phyloP scores from a whole-genome alignment of 2,797 vertebrate species.

The Micromesistius poutassou region DNA sequence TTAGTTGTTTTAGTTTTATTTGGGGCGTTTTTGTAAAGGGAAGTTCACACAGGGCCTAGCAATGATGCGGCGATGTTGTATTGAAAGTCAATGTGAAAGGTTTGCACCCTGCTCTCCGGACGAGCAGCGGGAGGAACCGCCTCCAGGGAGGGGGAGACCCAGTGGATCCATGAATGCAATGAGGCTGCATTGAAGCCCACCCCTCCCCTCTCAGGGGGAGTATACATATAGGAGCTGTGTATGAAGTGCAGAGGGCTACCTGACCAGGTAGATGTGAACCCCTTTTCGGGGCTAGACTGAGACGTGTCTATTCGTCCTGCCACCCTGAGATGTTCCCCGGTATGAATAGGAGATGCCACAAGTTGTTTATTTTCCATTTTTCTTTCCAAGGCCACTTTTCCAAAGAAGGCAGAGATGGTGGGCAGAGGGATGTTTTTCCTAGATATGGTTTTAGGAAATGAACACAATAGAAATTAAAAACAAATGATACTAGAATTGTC shows the following conservation, averaged over 20 bases:
- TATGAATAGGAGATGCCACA: slow-evolving; percentile 19
- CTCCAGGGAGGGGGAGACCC: slow-evolving; percentile 22
- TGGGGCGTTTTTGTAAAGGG: slow-evolving; percentile 33
- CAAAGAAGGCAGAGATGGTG: slow-evolving; percentile 60
- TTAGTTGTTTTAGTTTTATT: neutral
- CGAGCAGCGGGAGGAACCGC: slow-evolving; percentile 28
- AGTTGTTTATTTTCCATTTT: slow-evolving; percentile 26
- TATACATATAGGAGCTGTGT: slow-evolving; percentile 43
- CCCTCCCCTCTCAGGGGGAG: slow-evolving; percentile 13
- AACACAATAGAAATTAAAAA: slow-evolving; percentile 71
- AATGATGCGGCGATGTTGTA: slow-evolving; percentile 47
- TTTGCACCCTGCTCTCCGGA: slow-evolving; percentile 43
- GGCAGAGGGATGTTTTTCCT: slow-evolving; percentile 50
- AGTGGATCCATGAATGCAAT: slow-evolving; percentile 25
- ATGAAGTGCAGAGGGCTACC: slow-evolving; percentile 57
- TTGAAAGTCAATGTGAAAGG: slow-evolving; percentile 39
- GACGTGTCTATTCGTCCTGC: slow-evolving; percentile 45
- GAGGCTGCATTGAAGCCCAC: slow-evolving; percentile 43
- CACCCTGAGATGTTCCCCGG: slow-evolving; percentile 55
- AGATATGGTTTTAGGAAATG: slow-evolving; percentile 72
- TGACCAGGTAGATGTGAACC: slow-evolving; percentile 55
- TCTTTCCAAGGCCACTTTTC: slow-evolving; percentile 46
- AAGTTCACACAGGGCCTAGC: slow-evolving; percentile 46
- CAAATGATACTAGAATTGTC: slow-evolving; percentile 73
- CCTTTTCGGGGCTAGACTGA: slow-evolving; percentile 47